These are phyloP conservation scores for Sprattus sprattus DNA, from an alignment of 2,113 vertebrate species.

Conservation along the genomic window DNA sequence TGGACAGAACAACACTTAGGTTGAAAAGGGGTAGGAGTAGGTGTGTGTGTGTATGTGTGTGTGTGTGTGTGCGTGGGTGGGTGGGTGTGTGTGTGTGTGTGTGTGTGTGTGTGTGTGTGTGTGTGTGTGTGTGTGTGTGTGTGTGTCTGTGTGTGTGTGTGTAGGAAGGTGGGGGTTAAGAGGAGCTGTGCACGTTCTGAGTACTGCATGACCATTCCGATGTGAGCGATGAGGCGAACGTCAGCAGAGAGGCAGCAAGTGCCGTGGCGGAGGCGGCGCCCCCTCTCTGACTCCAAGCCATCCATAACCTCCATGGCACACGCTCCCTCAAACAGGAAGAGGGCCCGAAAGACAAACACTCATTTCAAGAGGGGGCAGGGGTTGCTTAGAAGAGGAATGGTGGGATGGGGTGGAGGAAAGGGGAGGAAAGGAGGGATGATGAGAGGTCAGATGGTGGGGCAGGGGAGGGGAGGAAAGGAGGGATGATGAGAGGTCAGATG, in stretches of 20 bases:
- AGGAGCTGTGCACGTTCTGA: neutral
- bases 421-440: neutral
- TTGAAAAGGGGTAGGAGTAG: neutral
- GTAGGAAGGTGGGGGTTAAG: neutral
- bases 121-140: neutral
- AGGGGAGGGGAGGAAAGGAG: constrained; percentile 26
- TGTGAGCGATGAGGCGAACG: constrained; percentile 17
- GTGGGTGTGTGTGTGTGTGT: neutral
- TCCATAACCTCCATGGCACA: constrained; percentile 38
- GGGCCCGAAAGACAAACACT: constrained; percentile 57
- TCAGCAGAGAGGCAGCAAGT: constrained; percentile 44
- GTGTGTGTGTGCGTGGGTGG: neutral
- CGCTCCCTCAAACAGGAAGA: constrained; percentile 56
- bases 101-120: neutral
- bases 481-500: constrained; percentile 64
- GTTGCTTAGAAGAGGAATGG: neutral
- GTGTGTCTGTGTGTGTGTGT: neutral
- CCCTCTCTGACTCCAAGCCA: constrained; percentile 37
- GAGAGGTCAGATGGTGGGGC: constrained; percentile 16
- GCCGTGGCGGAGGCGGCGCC: constrained; percentile 25
- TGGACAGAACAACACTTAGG: neutral
- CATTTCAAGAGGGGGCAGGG: constrained; percentile 32
- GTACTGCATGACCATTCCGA: neutral
- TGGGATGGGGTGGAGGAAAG: neutral
- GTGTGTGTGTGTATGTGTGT: neutral